A percentile compares a stretch with the other conserved stretches of the same genome.
Conservation (phyloP, 2,888 invertebrate genomes). For the Tachina fera region DNA sequence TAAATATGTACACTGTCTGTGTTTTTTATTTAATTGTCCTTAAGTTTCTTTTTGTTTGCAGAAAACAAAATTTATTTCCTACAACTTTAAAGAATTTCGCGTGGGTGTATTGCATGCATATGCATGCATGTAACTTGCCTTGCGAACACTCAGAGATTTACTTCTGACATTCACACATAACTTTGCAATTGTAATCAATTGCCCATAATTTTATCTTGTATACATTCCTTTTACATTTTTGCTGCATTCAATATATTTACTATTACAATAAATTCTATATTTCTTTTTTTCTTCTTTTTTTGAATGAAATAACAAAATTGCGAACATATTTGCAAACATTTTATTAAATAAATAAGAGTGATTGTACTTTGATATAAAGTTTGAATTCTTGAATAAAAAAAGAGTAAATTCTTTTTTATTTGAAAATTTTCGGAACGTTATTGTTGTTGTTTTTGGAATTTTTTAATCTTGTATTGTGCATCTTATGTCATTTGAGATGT, state of each 20-base stretch:
- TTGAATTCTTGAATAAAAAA: conserved; percentile 48
- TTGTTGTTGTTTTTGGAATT: conserved; percentile 8
- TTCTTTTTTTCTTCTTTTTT: not conserved
- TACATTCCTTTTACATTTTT: conserved; percentile 13
- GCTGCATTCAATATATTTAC: conserved; percentile 11
- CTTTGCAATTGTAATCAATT: conserved; percentile 57
- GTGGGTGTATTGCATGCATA: conserved; percentile 15
- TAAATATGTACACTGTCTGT: not conserved
- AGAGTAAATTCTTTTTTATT: conserved; percentile 2
- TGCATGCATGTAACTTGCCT: not conserved
- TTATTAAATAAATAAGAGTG: too few relatives aligned
- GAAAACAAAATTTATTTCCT: not conserved
- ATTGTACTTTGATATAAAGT: not conserved
- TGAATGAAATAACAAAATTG: not conserved
- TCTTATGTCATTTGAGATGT: conserved; percentile 35
- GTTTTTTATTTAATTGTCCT: not conserved
- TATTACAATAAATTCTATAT: not conserved
- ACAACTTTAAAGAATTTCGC: not conserved
- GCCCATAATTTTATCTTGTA: conserved; percentile 21
- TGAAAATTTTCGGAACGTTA: not conserved
- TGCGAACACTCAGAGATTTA: conserved; percentile 42
- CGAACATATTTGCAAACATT: not conserved
- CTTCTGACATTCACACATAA: conserved; percentile 54
- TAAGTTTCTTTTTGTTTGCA: not conserved
- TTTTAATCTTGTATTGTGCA: conserved; percentile 56